A percentile compares a stretch with the other conserved stretches of the same genome.
Conservation (phyloP, 2,113 vertebrate species). For the Urocolius indicus region DNA sequence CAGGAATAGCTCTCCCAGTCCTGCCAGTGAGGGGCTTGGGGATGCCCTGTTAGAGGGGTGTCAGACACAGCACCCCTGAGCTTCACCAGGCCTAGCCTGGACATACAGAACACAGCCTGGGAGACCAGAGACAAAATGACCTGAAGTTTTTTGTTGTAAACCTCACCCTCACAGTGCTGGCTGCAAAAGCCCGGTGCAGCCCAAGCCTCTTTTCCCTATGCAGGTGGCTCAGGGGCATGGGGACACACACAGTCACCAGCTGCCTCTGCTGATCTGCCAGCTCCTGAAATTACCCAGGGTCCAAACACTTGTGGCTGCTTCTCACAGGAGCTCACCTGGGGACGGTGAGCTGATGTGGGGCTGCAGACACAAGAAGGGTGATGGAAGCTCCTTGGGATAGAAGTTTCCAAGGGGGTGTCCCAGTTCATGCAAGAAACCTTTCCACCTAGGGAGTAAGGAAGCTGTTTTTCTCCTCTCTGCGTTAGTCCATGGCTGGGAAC, state of each 20-base stretch:
- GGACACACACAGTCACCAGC: not conserved
- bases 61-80: not conserved
- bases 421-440: not conserved
- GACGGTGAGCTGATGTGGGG: not conserved
- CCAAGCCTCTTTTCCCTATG: not conserved
- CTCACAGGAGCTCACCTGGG: not conserved
- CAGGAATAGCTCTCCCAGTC: not conserved
- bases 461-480: not conserved
- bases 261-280: not conserved
- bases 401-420: not conserved
- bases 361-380: not conserved
- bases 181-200: not conserved
- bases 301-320: not conserved
- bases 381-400: not conserved
- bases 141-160: not conserved
- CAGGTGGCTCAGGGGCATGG: not conserved
- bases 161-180: not conserved
- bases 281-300: not conserved
- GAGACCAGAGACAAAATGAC: not conserved
- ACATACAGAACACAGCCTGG: too few species aligned
- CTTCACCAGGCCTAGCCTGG: not conserved
- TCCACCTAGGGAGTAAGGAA: not conserved
- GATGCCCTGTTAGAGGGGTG: not conserved
- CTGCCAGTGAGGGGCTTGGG: accelerated
- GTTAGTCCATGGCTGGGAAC: not conserved